These are phyloP conservation scores for Watsonalla binaria DNA, from an alignment of 2,888 invertebrate species.

Conservation along the genomic window DNA sequence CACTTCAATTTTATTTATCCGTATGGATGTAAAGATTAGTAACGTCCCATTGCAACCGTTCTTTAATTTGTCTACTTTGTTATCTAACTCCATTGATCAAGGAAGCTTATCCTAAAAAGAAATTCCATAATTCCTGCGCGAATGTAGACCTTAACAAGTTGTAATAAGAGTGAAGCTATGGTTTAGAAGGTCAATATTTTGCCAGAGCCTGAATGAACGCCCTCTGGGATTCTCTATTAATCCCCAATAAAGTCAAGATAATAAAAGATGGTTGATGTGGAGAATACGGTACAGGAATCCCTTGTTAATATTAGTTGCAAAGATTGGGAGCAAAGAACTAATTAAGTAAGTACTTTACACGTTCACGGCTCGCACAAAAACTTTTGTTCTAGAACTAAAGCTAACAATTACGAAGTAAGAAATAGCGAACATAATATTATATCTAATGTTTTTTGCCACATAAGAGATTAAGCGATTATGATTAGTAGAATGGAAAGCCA, in stretches of 20 bases:
- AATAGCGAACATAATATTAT: too few species aligned
- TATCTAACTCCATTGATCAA: conserved; percentile 4
- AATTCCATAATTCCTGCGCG: not conserved
- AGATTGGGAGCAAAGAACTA: too few species aligned
- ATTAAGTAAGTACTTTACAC: too few species aligned
- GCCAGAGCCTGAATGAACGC: conserved; percentile 9
- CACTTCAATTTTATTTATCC: too few species aligned
- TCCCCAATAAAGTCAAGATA: conserved; percentile 22
- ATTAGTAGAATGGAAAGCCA: too few species aligned
- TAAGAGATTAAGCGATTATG: too few species aligned
- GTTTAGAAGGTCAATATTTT: conserved; percentile 20
- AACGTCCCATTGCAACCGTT: not conserved
- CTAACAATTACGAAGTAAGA: too few species aligned
- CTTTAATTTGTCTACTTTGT: not conserved
- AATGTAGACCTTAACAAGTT: not conserved
- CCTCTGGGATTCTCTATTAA: conserved; percentile 22
- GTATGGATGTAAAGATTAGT: too few species aligned
- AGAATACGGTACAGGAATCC: not conserved
- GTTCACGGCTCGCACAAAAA: too few species aligned
- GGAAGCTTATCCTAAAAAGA: not conserved
- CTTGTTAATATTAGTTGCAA: too few species aligned
- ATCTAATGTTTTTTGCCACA: too few species aligned
- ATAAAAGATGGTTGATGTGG: conserved; percentile 3
- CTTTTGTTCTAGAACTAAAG: too few species aligned
- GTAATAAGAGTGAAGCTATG: not conserved